Base-by-base conservation (phyloP, 1,140 invertebrate genomes). In the Ganaspis sp. region DNA sequence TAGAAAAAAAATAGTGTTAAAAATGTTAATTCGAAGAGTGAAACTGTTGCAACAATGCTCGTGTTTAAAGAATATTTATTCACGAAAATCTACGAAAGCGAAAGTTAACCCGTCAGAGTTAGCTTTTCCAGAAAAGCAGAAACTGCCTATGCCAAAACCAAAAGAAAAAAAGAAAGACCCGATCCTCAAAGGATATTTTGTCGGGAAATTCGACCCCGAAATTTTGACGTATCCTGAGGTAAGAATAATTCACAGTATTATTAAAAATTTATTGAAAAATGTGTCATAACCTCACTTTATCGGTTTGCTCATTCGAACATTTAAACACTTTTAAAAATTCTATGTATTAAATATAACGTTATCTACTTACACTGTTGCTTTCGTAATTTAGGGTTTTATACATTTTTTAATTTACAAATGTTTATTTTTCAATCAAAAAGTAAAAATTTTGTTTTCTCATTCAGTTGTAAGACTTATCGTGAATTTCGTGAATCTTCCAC, bases 101-200 rank as follows among this genome's bases (percentile, higher is more conserved):
- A 72, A 77, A 49, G n/a, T 49, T 19, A 3, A 80, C 40, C 1
- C 42, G 19, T 38, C 58, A 21, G 42, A 74, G 5, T n/a, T 69
- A 9, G 70, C 49, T 8, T 15, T 49, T 23, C 71, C 58, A 38
- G 54, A 37, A 6, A 74, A 77, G 73, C 9, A 23, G 19, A 84
- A 72, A 80, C 82, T 87, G 74, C 73, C 85, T 0, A 45, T 70
- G 9, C 49, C 72, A 4, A 71, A 42, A 37, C 19, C 78, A 1
- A 91, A 92, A 64, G 81, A 92, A 73, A 90, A 91, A 15, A 85
- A 89, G 75, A 91, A 90, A 42, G 73, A 87, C 34, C 93, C 94
- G 1, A 93, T 95, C 81, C 91, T 87, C 0, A 95, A 94, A 82
- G 93, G 93, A 81, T 85, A 95, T n/a, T 93, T 94, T 75, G 3